A percentile compares a stretch with the other conserved stretches of the same genome.
Conservation (phyloP, 64 coral and sea anemone species). For the Cladopsammia gracilis region DNA sequence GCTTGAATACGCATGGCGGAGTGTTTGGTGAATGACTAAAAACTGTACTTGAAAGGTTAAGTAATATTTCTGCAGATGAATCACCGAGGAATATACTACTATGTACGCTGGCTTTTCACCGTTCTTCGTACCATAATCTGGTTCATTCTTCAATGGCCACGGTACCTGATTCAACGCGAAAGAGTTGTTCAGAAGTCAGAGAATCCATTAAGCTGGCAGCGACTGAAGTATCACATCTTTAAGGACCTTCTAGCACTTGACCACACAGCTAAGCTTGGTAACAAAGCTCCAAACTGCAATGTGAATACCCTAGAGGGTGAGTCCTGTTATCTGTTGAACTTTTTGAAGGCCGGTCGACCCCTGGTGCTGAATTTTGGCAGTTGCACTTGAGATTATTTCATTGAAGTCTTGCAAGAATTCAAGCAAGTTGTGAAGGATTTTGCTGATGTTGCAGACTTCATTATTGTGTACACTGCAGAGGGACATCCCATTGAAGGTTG, state of each 20-base stretch:
- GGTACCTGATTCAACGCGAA: not conserved
- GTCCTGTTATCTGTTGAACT: conserved; percentile 10
- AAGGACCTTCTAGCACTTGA: not conserved
- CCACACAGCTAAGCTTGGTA: conserved; percentile 20
- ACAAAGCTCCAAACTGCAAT: conserved; percentile 29
- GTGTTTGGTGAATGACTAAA: too few species aligned
- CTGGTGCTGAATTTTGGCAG: conserved; percentile 62
- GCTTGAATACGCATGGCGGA: too few species aligned
- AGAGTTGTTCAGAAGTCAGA: not conserved
- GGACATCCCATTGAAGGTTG: conserved; percentile 46
- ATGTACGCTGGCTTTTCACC: not conserved
- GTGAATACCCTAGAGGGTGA: conserved; percentile 19
- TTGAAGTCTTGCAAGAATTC: conserved; percentile 1
- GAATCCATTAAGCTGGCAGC: conserved; percentile 2
- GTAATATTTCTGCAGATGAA: not conserved
- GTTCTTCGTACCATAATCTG: not conserved
- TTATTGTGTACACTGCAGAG: conserved; percentile 40
- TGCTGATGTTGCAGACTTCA: conserved; percentile 51
- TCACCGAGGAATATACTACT: not conserved
- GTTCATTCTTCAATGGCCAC: conserved; percentile 15
- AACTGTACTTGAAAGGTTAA: too few species aligned
- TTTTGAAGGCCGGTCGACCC: conserved; percentile 48
- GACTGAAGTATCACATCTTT: not conserved
- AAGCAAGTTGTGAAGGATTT: conserved; percentile 22
- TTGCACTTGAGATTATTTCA: conserved; percentile 27